Percentiles rank a stretch among this genome's conserved stretches.
Evolutionary conservation across 2,113 vertebrate species (phyloP).

Genomic region (Trichechus manatus): DNA sequence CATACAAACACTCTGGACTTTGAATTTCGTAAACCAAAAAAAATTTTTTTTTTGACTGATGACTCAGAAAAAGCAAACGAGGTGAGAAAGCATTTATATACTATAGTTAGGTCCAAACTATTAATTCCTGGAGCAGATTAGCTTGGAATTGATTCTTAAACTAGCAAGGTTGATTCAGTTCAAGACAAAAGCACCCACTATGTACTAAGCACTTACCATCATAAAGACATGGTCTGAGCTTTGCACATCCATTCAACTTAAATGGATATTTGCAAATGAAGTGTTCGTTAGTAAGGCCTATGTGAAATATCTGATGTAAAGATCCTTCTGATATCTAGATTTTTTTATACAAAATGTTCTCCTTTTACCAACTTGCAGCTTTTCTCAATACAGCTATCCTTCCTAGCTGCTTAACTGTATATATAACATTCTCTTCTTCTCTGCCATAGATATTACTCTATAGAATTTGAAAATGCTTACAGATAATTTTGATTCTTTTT

Average conservation of each 20-base stretch:
- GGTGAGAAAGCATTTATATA: background rate
- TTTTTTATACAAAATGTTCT: constrained; percentile 33
- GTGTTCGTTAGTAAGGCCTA: constrained; percentile 5
- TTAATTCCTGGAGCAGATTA: background rate
- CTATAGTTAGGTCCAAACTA: background rate
- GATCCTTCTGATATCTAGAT: background rate
- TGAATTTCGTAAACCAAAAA: constrained; percentile 12
- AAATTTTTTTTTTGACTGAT: background rate
- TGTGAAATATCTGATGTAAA: constrained; percentile 18
- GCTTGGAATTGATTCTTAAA: background rate
- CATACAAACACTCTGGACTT: constrained; percentile 38
- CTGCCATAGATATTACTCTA: background rate
- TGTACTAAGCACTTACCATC: background rate
- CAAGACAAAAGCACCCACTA: background rate
- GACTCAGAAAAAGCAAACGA: background rate
- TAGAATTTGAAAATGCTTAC: background rate
- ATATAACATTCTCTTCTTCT: background rate
- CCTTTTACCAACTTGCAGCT: constrained; percentile 4
- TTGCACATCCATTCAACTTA: background rate
- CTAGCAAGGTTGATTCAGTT: constrained; percentile 16
- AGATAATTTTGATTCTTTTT: background rate
- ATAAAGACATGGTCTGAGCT: background rate
- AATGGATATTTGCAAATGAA: background rate
- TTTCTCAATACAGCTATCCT: background rate
- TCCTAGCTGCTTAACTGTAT: background rate